Evolutionary conservation across 2,797 vertebrate species (phyloP).

Genomic region (Diplodus sargus): DNA sequence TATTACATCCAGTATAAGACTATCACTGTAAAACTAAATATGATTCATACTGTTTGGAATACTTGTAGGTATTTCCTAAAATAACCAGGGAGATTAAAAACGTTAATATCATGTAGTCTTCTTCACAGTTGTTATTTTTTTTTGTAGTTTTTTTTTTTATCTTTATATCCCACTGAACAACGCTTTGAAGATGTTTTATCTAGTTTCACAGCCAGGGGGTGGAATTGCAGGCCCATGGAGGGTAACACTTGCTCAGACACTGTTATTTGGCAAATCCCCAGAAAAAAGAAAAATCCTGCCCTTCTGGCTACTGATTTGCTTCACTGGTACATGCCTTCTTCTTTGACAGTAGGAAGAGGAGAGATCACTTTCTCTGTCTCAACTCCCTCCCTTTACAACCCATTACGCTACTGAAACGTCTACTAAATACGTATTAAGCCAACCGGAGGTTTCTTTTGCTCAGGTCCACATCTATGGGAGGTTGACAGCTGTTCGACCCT

Average conservation of each 20-base stretch:
- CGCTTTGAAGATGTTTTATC: background rate
- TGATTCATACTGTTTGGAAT: background rate
- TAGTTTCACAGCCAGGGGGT: background rate
- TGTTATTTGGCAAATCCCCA: background rate
- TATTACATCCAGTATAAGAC: background rate
- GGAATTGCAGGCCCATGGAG: background rate
- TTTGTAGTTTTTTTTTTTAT: background rate
- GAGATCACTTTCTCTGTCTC: slow-evolving; percentile 27
- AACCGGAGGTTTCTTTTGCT: slow-evolving; percentile 16
- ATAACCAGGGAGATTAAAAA: background rate
- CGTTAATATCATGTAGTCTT: background rate
- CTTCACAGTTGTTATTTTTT: background rate
- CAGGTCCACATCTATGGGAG: slow-evolving; percentile 19
- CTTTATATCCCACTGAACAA: background rate
- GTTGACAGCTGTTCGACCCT: slow-evolving; percentile 59
- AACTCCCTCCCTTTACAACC: slow-evolving; percentile 32
- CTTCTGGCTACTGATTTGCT: slow-evolving; percentile 8
- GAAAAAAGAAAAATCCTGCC: background rate
- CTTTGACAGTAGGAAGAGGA: slow-evolving; percentile 9
- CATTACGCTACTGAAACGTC: slow-evolving; percentile 24
- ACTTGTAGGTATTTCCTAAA: no score
- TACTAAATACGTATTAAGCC: slow-evolving; percentile 24
- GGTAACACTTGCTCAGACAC: background rate
- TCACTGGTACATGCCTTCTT: slow-evolving; percentile 5
- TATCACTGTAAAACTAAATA: background rate